Evolutionary conservation across 1,140 invertebrate species (phyloP).

Genomic region (Diachasmimorpha longicaudata): DNA sequence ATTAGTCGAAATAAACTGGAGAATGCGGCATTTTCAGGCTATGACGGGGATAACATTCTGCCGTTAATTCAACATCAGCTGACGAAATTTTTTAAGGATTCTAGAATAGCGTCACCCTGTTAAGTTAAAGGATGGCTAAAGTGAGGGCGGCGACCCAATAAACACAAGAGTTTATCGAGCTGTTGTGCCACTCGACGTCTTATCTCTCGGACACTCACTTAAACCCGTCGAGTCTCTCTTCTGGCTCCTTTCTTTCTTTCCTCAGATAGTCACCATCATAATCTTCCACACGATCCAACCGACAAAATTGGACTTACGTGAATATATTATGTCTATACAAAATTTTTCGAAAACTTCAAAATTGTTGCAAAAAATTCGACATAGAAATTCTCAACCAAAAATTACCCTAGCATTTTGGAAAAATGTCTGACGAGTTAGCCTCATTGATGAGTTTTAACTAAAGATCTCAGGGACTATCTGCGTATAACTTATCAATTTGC

Average conservation of each 20-base stretch:
- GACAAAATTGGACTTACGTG: background rate
- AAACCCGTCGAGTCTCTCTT: slow-evolving; percentile 38
- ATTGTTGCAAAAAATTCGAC: background rate
- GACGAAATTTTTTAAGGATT: background rate
- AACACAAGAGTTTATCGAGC: slow-evolving; percentile 57
- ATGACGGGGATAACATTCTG: background rate
- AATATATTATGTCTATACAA: background rate
- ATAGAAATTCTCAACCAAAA: too few species aligned
- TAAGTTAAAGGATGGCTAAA: background rate
- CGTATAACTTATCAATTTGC: too few species aligned
- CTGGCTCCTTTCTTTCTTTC: background rate
- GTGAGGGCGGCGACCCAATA: slow-evolving; percentile 47
- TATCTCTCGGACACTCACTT: slow-evolving; percentile 59
- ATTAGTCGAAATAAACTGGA: background rate
- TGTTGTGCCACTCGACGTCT: slow-evolving; percentile 51
- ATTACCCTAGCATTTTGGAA: too few species aligned
- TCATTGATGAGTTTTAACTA: too few species aligned
- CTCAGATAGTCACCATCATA: slow-evolving; percentile 41
- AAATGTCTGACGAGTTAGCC: too few species aligned
- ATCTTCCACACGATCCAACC: slow-evolving; percentile 51
- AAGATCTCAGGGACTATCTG: too few species aligned
- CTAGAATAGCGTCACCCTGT: background rate
- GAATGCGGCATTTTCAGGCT: background rate
- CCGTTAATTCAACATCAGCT: background rate
- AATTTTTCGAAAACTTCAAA: background rate